Base-by-base conservation (phyloP, 2,113 vertebrate species). In the Harpagus bidentatus region DNA sequence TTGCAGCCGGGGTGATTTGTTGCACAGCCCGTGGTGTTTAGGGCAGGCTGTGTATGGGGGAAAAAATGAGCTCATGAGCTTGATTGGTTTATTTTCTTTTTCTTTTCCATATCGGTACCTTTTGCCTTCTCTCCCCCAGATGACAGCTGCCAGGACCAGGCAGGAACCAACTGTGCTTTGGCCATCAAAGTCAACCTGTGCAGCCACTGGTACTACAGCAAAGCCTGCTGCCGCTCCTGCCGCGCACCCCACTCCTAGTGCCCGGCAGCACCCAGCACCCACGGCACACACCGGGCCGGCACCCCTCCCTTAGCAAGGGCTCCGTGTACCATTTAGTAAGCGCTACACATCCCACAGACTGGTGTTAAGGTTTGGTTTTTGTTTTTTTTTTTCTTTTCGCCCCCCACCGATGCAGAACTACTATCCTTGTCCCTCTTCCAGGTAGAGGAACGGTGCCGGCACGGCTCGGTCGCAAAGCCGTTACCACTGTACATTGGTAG, bases 161-260 rank as follows among this genome's bases (percentile, higher is more conserved):
- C 99, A 6, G 99, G 98, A 86, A 99, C 99, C 93, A 99, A 99
- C 98, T 99, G 99, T 3, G 98, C 99, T 29, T 97, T 99, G 98
- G 99, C 99, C 40, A 99, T 99, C 97, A 99, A 99, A 97, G 99
- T 99, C 78, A 99, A 99, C 97, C 98, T 99, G 88, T 99, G 99
- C 94, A 98, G 99, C 94, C 99, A 99, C 98, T 99, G 99, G 99
- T 99, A 99, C 98, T 99, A 99, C 98, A 99, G 99, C 98, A 99
- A 99, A 96, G 99, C 99, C 73, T 99, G 99, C 98, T 99, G 99
- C 97, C 98, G 99, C 85, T 99, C 99, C 92, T 99, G 99, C 98
- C 97, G 99, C 3, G 94, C 98, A 0, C 95, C 98, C 25, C 97
- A 88, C 86, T 97, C 98, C 95, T 98, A 98, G 98, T 90, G 72